Evolutionary conservation across 2,888 invertebrate species (phyloP).

Genomic region (Oligia latruncula): DNA sequence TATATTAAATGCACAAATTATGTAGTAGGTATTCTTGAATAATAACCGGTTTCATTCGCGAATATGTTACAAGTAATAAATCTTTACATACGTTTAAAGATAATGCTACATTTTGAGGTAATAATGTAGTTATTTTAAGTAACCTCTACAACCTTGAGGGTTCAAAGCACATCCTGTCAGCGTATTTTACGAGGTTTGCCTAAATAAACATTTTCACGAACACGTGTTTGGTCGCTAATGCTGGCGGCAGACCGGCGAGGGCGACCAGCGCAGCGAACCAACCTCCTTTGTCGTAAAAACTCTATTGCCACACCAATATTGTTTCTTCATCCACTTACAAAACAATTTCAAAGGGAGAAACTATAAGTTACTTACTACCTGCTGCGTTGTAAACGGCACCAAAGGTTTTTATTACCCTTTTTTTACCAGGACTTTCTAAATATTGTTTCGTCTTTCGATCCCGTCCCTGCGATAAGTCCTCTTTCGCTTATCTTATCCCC

Average conservation of each 20-base stretch:
- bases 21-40: slow-evolving; percentile 47
- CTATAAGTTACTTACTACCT: slow-evolving; percentile 79
- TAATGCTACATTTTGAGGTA: slow-evolving; percentile 47
- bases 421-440: slow-evolving; percentile 81
- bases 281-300: slow-evolving; percentile 77
- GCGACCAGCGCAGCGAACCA: slow-evolving; percentile 70
- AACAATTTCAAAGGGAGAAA: slow-evolving; percentile 74
- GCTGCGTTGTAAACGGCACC: slow-evolving; percentile 78
- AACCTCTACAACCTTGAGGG: slow-evolving; percentile 86
- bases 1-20: slow-evolving; percentile 41
- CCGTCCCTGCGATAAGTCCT: slow-evolving; percentile 80
- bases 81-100: slow-evolving; percentile 40
- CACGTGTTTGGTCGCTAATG: slow-evolving; percentile 83
- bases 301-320: slow-evolving; percentile 80
- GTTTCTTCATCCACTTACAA: slow-evolving; percentile 79
- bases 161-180: slow-evolving; percentile 88
- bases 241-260: slow-evolving; percentile 69
- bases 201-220: slow-evolving; percentile 87
- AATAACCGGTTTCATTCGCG: slow-evolving; percentile 37
- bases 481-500: slow-evolving; percentile 83
- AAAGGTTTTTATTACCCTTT: slow-evolving; percentile 78
- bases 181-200: slow-evolving; percentile 86
- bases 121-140: slow-evolving; percentile 74
- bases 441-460: slow-evolving; percentile 77
- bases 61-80: slow-evolving; percentile 45